These are phyloP conservation scores for Trichogramma dendrolimi DNA, from an alignment of 2,888 invertebrate species.

Conservation along the genomic window DNA sequence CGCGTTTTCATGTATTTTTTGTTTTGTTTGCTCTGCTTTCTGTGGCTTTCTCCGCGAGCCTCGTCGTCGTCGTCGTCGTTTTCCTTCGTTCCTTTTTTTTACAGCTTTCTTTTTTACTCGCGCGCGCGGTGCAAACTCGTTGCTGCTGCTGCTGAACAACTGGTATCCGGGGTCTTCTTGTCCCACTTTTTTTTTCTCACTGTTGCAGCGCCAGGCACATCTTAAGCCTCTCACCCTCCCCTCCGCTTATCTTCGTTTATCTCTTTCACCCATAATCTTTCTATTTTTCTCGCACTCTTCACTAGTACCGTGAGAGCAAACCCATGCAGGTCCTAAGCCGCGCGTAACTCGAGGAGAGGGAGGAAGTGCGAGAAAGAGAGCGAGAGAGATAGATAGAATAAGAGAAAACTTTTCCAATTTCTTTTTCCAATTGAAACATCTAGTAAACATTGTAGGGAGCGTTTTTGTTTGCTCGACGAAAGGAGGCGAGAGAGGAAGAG, in stretches of 20 bases:
- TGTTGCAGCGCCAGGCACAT: conserved; percentile 3
- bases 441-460: conserved; percentile 31
- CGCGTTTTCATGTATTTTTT: too few relatives aligned
- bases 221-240: conserved; percentile 8
- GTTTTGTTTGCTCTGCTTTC: too few relatives aligned
- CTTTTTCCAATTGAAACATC: conserved; percentile 35
- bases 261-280: conserved; percentile 25
- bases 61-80: too few relatives aligned
- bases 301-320: too few relatives aligned
- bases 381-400: conserved; percentile 2
- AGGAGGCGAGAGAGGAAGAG: background rate
- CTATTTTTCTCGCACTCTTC: conserved; percentile 24
- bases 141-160: too few relatives aligned
- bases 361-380: too few relatives aligned
- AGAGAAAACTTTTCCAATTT: conserved; percentile 42
- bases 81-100: too few relatives aligned
- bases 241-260: conserved; percentile 27
- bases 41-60: too few relatives aligned
- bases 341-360: too few relatives aligned
- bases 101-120: too few relatives aligned
- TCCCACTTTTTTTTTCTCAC: background rate
- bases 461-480: background rate
- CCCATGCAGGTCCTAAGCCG: too few relatives aligned
- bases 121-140: too few relatives aligned
- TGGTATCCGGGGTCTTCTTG: background rate